A percentile compares a stretch with the other conserved stretches of the same genome.
These are phyloP conservation scores for Erebia palarica DNA, from an alignment of 2,888 invertebrate species.

Conservation along the genomic window DNA sequence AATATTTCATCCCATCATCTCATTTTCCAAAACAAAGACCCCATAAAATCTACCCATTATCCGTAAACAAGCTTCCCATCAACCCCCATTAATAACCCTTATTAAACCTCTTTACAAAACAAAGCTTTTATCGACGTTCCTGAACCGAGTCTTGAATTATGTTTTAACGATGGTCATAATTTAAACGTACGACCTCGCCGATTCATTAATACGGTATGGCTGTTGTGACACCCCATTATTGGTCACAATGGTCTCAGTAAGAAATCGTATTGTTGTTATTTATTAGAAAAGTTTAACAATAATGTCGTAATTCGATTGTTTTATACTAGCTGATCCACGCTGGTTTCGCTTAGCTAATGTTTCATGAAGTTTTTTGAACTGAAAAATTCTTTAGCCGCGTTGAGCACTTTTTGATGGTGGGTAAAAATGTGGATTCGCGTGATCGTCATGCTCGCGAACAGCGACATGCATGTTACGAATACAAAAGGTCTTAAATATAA, in stretches of 20 bases:
- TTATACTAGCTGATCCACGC: not conserved
- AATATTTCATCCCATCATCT: slow-evolving; percentile 13
- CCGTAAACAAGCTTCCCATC: slow-evolving; percentile 28
- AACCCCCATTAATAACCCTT: slow-evolving; percentile 29
- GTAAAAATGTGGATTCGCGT: too few relatives aligned
- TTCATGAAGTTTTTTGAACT: too few relatives aligned
- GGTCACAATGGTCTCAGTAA: slow-evolving; percentile 36
- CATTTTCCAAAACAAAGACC: slow-evolving; percentile 9
- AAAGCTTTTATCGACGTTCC: slow-evolving; percentile 34
- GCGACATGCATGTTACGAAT: too few relatives aligned
- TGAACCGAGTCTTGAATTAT: slow-evolving; percentile 43
- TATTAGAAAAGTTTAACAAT: slow-evolving; percentile 20
- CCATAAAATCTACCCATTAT: slow-evolving; percentile 23
- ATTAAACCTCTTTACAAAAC: slow-evolving; percentile 37
- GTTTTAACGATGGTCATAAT: slow-evolving; percentile 50
- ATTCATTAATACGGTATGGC: slow-evolving; percentile 50
- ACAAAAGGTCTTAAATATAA: too few relatives aligned
- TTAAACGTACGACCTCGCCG: slow-evolving; percentile 48
- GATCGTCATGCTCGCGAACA: too few relatives aligned
- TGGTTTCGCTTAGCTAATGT: too few relatives aligned
- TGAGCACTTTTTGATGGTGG: too few relatives aligned
- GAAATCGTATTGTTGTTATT: slow-evolving; percentile 31
- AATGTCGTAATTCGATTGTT: slow-evolving; percentile 3
- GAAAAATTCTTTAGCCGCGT: too few relatives aligned
- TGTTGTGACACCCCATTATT: slow-evolving; percentile 52